Percentiles rank a stretch among this genome's conserved stretches.
Conservation (phyloP, 2,888 invertebrate genomes). For the Mimas tiliae region DNA sequence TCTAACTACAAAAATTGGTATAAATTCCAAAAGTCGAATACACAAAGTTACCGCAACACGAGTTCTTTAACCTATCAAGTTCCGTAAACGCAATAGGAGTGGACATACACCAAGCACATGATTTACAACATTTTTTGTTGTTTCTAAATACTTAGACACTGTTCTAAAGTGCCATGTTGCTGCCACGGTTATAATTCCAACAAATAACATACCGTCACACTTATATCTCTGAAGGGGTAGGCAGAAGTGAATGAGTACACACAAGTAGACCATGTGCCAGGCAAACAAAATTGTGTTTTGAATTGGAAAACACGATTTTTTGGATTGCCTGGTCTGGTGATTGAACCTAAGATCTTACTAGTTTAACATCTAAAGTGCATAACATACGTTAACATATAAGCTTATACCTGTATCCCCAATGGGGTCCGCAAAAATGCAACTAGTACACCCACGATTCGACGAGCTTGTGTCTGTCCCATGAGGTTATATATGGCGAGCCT, state of each 20-base stretch:
- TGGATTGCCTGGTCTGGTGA: no score
- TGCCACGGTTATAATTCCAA: background rate
- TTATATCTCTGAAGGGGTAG: background rate
- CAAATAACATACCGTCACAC: background rate
- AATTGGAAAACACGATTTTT: no score
- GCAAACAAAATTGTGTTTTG: no score
- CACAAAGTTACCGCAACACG: conserved; percentile 8
- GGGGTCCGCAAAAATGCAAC: no score
- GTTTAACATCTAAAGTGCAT: no score
- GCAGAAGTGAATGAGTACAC: background rate
- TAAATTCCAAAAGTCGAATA: background rate
- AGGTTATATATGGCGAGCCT: no score
- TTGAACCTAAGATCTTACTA: no score
- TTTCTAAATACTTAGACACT: conserved; percentile 16
- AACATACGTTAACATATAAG: no score
- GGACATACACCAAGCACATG: conserved; percentile 45
- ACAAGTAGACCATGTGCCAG: no score
- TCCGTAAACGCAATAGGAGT: conserved; percentile 40
- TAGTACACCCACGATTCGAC: no score
- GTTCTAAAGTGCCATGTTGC: conserved; percentile 13
- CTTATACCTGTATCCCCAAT: no score
- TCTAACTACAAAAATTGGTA: background rate
- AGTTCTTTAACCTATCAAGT: conserved; percentile 51
- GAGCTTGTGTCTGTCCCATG: no score
- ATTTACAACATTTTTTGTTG: conserved; percentile 40